These are phyloP conservation scores for Nomada ruficornis DNA, from an alignment of 2,888 invertebrate species.

Conservation along the genomic window DNA sequence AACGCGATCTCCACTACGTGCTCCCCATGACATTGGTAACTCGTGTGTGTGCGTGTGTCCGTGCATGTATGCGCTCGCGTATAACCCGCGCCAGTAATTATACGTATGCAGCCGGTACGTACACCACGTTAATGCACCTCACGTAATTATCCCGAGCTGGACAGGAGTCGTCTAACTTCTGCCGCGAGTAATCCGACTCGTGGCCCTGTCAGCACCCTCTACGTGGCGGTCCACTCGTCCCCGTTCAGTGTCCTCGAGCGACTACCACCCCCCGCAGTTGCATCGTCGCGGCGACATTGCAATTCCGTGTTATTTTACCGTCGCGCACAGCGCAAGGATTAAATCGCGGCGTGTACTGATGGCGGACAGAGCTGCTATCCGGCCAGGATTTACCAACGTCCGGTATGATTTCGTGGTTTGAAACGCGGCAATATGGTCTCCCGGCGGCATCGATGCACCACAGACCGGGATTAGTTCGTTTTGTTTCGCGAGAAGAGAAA, in stretches of 20 bases:
- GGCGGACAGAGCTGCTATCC: slow-evolving; percentile 41
- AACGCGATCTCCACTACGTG: not conserved
- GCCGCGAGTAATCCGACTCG: slow-evolving; percentile 78
- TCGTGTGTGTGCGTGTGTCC: not conserved
- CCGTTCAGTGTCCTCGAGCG: slow-evolving; percentile 1
- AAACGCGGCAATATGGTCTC: slow-evolving; percentile 43
- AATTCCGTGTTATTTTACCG: slow-evolving; percentile 71
- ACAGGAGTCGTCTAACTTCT: slow-evolving; percentile 76
- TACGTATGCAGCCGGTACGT: slow-evolving; percentile 58
- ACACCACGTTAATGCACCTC: slow-evolving; percentile 74
- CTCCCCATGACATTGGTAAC: not conserved
- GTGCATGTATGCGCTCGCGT: not conserved
- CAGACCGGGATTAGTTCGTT: slow-evolving; percentile 42
- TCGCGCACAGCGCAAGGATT: slow-evolving; percentile 60
- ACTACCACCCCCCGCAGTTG: not conserved
- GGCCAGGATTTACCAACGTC: slow-evolving; percentile 61
- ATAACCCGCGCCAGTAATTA: slow-evolving; percentile 58
- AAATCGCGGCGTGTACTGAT: slow-evolving; percentile 62
- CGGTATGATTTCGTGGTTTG: slow-evolving; percentile 53
- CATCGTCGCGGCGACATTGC: slow-evolving; percentile 52
- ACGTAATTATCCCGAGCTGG: slow-evolving; percentile 79
- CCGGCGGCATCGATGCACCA: slow-evolving; percentile 30
- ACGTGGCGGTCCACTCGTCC: slow-evolving; percentile 10
- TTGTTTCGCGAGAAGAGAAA: slow-evolving; percentile 1
- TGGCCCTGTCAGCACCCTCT: slow-evolving; percentile 65